Conservation (phyloP, 2,888 invertebrate genomes). For the Odontocerum albicorne region DNA sequence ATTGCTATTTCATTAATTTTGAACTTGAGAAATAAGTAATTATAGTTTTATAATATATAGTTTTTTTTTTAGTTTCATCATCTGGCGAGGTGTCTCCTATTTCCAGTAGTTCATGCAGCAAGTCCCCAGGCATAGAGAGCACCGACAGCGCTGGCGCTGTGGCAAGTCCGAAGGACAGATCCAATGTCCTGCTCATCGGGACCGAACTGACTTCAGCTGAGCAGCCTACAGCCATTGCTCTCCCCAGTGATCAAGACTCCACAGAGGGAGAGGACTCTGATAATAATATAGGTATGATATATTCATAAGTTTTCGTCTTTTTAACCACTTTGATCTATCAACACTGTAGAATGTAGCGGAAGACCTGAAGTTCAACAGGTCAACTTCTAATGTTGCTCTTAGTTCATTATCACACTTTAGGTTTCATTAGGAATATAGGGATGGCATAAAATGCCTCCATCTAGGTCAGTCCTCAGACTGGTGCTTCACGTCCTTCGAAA, state of each 20-base stretch:
- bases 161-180: conserved; percentile 36
- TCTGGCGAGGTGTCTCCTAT: conserved; percentile 16
- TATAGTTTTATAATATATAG: not conserved
- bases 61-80: conserved; percentile 5
- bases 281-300: no score
- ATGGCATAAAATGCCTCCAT: no score
- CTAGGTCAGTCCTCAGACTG: no score
- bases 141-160: not conserved
- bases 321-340: no score
- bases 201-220: conserved; percentile 60
- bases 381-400: no score
- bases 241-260: conserved; percentile 76
- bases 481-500: no score
- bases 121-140: conserved; percentile 13
- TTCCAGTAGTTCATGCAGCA: conserved; percentile 2
- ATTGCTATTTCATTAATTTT: no score
- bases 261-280: conserved; percentile 79
- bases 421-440: no score
- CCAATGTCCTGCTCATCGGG: conserved; percentile 69
- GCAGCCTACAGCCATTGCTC: conserved; percentile 48
- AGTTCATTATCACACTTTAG: no score
- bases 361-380: no score
- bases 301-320: no score
- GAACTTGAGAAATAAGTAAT: not conserved
- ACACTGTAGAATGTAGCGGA: no score